Evolutionary conservation across 2,113 vertebrate genomes (phyloP).

Genomic region (Halcyon malimbica): DNA sequence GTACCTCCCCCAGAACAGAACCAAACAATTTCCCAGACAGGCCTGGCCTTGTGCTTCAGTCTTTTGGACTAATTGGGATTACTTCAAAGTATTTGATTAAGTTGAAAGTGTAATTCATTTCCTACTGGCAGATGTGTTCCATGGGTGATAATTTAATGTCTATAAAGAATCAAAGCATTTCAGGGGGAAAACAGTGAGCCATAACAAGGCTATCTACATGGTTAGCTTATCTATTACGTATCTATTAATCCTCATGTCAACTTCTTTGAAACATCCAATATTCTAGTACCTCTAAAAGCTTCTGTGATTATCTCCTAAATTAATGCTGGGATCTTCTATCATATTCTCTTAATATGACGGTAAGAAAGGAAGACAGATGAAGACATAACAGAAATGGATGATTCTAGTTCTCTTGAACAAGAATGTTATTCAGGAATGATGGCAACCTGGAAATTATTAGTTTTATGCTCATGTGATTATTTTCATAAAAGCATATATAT

Average conservation of each 20-base stretch:
- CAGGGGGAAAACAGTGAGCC: neutral
- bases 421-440: neutral
- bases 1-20: neutral
- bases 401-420: neutral
- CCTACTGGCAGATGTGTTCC: neutral
- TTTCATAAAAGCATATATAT: neutral
- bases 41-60: neutral
- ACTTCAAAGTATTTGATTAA: neutral
- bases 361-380: neutral
- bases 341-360: neutral
- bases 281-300: neutral
- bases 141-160: neutral
- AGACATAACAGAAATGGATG: neutral
- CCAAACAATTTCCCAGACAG: neutral
- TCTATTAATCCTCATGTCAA: neutral
- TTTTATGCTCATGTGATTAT: neutral
- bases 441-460: neutral
- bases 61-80: neutral
- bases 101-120: neutral
- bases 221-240: neutral
- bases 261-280: neutral
- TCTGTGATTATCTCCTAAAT: neutral
- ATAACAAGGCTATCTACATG: neutral
- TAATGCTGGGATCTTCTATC: neutral
- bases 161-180: neutral